Evolutionary conservation across 1,140 invertebrate species (phyloP).

Genomic region (fruit fly (Drosophila melanogaster)): DNA sequence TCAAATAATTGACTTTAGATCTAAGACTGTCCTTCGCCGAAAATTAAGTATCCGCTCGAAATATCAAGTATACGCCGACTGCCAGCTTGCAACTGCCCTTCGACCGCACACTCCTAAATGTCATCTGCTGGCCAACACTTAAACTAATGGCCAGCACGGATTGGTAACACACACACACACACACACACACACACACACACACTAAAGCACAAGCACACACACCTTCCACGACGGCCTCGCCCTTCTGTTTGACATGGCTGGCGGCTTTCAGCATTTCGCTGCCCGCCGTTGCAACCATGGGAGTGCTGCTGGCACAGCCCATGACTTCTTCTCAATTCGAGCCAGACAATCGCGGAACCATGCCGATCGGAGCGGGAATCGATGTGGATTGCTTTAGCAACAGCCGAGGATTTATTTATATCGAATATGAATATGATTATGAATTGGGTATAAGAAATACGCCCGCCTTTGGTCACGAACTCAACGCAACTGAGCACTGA

Average conservation of each 20-base stretch:
- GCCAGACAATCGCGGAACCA: slow-evolving; percentile 54
- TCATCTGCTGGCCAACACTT: slow-evolving; percentile 42
- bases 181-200: slow-evolving; percentile 30
- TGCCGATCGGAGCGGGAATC: slow-evolving; percentile 35
- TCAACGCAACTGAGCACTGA: slow-evolving; percentile 78
- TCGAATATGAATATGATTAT: slow-evolving; percentile 67
- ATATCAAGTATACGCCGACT: slow-evolving; percentile 3
- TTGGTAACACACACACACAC: slow-evolving; percentile 30
- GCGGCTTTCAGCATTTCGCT: slow-evolving; percentile 83
- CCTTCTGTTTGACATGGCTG: slow-evolving; percentile 77
- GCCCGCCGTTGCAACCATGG: slow-evolving; percentile 80
- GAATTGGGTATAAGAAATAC: slow-evolving; percentile 48
- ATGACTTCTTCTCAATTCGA: slow-evolving; percentile 53
- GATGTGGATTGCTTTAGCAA: slow-evolving; percentile 20
- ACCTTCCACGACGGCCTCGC: slow-evolving; percentile 77
- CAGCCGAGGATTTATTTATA: slow-evolving; percentile 37
- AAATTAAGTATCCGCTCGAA: slow-evolving; percentile 6
- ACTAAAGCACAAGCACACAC: slow-evolving; percentile 29
- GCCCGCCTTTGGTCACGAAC: slow-evolving; percentile 76
- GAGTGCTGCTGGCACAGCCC: slow-evolving; percentile 84
- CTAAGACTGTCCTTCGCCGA: not conserved
- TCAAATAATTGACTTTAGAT: not conserved
- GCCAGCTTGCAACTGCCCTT: not conserved
- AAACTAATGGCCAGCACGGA: slow-evolving; percentile 23
- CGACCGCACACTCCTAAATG: slow-evolving; percentile 52